Conservation (phyloP, 2,113 vertebrate genomes). For the Pelobates fuscus region DNA sequence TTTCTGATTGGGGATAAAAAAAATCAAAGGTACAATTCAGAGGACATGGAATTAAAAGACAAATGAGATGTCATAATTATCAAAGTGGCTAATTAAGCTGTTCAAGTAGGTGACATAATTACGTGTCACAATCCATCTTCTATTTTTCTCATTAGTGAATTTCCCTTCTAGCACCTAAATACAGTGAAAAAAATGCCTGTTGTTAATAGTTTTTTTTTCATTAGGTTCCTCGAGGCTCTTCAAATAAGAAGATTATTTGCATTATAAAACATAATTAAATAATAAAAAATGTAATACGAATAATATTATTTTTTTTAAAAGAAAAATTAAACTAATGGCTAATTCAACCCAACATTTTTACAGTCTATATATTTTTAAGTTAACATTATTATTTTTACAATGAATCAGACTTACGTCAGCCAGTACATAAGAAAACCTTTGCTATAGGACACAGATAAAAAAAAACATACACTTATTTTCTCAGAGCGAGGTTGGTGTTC, state of each 20-base stretch:
- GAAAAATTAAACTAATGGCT: no score
- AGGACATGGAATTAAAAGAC: conserved; percentile 79
- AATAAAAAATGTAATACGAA: no score
- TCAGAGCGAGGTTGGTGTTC: neutral
- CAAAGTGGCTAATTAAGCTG: conserved; percentile 84
- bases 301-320: no score
- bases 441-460: neutral
- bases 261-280: neutral
- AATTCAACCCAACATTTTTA: no score
- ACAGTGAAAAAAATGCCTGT: conserved; percentile 54
- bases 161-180: conserved; percentile 65
- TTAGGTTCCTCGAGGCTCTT: neutral
- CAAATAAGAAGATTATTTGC: neutral
- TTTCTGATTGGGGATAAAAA: conserved; percentile 71
- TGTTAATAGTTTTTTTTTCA: conserved; percentile 58
- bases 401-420: no score
- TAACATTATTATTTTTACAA: no score
- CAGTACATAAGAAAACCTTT: neutral
- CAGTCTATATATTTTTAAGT: no score
- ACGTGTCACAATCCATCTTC: conserved; percentile 82
- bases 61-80: conserved; percentile 89
- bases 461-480: neutral
- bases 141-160: conserved; percentile 80
- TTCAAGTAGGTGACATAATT: conserved; percentile 86
- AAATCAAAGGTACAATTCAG: conserved; percentile 78